Conservation (phyloP, 2,113 vertebrate genomes). For the Aptenodytes patagonicus region DNA sequence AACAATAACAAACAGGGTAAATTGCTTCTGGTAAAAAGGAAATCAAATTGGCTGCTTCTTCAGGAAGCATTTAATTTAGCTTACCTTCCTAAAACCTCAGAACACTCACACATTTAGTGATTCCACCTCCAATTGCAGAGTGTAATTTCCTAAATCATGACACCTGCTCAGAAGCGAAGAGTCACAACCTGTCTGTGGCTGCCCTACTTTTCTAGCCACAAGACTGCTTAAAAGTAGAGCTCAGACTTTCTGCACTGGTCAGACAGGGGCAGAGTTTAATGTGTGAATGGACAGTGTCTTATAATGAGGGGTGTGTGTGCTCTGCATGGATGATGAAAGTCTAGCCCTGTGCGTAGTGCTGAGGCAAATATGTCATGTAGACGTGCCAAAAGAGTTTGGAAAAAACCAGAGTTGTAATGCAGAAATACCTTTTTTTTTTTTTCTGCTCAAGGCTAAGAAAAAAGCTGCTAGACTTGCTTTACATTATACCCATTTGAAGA, state of each 20-base stretch:
- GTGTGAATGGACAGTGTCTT: background rate
- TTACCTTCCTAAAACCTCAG: background rate
- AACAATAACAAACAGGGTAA: background rate
- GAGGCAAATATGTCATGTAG: background rate
- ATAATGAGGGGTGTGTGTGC: accelerated
- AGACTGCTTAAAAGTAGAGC: background rate
- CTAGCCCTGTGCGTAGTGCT: background rate
- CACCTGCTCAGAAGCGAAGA: background rate
- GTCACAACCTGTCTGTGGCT: background rate
- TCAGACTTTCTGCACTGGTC: background rate
- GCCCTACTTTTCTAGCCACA: background rate
- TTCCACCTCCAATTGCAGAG: background rate
- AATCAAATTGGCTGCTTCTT: background rate
- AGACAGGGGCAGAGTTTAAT: background rate
- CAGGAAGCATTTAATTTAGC: background rate
- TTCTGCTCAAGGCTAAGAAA: background rate
- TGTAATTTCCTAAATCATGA: background rate
- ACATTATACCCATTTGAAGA: background rate
- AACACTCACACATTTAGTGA: background rate
- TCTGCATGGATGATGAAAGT: background rate
- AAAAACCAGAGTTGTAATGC: background rate
- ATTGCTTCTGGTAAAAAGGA: background rate
- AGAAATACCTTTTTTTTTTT: background rate
- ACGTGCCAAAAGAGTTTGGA: background rate
- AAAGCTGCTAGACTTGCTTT: background rate